Evolutionary conservation across 2,113 vertebrate species (phyloP), one percentile per base, ranked within the genome.

Genomic region (Myotis brandtii): DNA sequence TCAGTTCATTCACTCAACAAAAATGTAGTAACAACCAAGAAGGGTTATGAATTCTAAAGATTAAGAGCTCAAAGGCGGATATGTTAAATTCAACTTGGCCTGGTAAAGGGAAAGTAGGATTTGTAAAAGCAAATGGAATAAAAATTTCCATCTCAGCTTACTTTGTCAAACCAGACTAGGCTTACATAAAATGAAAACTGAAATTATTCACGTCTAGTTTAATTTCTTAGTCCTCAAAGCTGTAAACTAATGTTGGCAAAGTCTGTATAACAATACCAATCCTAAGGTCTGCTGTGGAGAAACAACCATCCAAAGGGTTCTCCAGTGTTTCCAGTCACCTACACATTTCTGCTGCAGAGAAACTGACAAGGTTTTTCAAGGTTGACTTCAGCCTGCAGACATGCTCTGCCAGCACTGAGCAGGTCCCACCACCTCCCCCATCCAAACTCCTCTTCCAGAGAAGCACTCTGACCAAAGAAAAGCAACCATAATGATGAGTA

Each of bases 341-440:
- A 66, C 10, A 93, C 14, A 64, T 56, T 77, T 86, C 32, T 93
- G 59, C 18, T 90, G n/a, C 34, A 86, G n/a, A 82, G 43, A 93
- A 82, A 93, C 43, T 56, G 52, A 93, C 6, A 93, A 91, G 23
- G 27, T 30, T 89, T 93, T 92, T 64, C 70, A 67, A 89, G 69
- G 7, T 21, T 70, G 8, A 89, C 27, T 70, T 64, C 34, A 27
- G 67, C 37, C 20, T 46, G 5, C 73, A 76, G 54, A 73, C 86
- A 62, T 67, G 34, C 17, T 93, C 23, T 79, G 46, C 5, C 12
- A 92, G 32, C 54, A 43, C 3, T 27, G 40, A 27, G 89, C 54
- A 89, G 16, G 37, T 50, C 32, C 14, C 48, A 72, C 2, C 79
- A 27, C 11, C 64, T 85, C 34, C 67, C 34, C 62, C 32, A 25